These are phyloP conservation scores for Polia nebulosa DNA, from an alignment of 2,888 invertebrate species.

Conservation along the genomic window DNA sequence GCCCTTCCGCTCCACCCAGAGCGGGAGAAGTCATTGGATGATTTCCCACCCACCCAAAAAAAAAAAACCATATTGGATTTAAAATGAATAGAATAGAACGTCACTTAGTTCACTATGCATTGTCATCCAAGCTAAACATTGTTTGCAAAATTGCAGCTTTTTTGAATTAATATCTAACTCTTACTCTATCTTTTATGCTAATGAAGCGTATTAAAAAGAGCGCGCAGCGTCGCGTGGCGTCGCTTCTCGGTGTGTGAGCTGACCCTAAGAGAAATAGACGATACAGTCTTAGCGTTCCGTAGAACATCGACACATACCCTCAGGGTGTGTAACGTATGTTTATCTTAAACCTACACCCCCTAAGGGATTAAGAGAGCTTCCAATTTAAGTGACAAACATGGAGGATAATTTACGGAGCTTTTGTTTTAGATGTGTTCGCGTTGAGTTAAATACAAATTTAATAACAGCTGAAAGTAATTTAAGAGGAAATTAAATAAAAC, in stretches of 20 bases:
- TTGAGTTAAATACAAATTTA: constrained; percentile 7
- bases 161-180: no score
- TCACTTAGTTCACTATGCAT: no score
- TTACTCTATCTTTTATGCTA: no score
- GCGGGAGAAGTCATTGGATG: no score
- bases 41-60: no score
- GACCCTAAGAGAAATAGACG: constrained; percentile 52
- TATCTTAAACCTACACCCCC: constrained; percentile 52
- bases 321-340: constrained; percentile 29
- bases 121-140: no score
- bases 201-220: background rate
- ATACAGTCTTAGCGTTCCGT: constrained; percentile 39
- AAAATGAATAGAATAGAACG: no score
- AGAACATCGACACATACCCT: constrained; percentile 40
- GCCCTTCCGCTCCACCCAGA: no score
- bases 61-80: no score
- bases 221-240: background rate
- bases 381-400: constrained; percentile 48
- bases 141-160: no score
- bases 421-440: constrained; percentile 34
- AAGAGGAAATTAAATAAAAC: background rate
- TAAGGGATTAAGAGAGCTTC: constrained; percentile 45
- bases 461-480: background rate
- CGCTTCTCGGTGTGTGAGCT: no score
- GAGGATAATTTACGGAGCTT: constrained; percentile 37